Base-by-base conservation (phyloP, 2,113 vertebrate species). In the Rhinogobius similis region DNA sequence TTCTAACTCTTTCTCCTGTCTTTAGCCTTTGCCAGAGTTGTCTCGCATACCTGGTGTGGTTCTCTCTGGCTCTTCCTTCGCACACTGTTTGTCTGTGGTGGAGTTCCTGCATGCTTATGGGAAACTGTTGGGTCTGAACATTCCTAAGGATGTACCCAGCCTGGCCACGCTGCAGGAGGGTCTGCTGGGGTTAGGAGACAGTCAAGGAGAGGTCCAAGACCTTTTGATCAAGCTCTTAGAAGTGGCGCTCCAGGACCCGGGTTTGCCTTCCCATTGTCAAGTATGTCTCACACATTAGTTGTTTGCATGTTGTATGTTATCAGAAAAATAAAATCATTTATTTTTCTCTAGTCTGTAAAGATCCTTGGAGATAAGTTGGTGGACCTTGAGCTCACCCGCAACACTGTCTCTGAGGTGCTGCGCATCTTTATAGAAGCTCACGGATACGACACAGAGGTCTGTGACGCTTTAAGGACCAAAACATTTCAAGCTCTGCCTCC, bases 101-200 rank as follows among this genome's bases (percentile, higher is more conserved):
- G 97, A 98, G 82, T 99, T 99, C 79, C 92, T 99, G 12, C 95
- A 95, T 66, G 95, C 93, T 75, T 98, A 97, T 1, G 97, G 97
- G 67, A 97, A 95, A 73, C 87, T 97, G 62, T 88, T 99, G 20
- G 96, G 97, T 68, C 91, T 99, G 9, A 93, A 97, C 71, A 89
- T 93, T 0, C 87, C 92, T 12, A 93, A 92, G 88, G 97, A 99
- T 2, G 90, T 97, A 44, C 97, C 97, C 76, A 96, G 94, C 77
- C 92, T 99, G 10, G 89, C 91, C 0, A 89, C 92, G 1, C 86
- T 99, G 72, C 97, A 99, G 88, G 95, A 98, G 79, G 97, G 97
- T 39, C 95, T 99, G 21, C 88, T 99, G 2, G 96, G 95, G 56
- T 78, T 95, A 78, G 95, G 95, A 0, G 91, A 95, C 43, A 92